Conservation (phyloP, 1,140 invertebrate genomes). For the Microplitis mediator region DNA sequence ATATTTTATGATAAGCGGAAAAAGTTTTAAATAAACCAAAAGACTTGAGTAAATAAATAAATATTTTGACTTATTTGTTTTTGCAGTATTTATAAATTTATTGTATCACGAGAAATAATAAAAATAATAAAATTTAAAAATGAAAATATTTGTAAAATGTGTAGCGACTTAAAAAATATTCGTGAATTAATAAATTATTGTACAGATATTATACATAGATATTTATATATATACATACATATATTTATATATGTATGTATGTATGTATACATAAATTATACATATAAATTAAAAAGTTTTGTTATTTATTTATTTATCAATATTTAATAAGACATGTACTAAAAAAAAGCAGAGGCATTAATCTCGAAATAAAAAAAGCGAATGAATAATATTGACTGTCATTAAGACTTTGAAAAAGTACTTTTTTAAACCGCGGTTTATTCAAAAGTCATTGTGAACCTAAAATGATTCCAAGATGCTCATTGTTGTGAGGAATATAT, state of each 20-base stretch:
- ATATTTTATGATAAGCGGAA: no score
- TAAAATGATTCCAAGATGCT: slow-evolving; percentile 27
- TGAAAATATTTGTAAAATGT: slow-evolving; percentile 55
- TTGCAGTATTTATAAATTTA: not conserved
- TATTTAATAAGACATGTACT: not conserved
- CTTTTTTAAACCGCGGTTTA: not conserved
- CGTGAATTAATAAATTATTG: slow-evolving; percentile 56
- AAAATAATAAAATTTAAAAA: slow-evolving; percentile 20
- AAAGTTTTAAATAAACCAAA: no score
- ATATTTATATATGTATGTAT: not conserved
- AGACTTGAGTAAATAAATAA: no score
- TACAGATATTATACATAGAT: not conserved
- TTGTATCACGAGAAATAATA: slow-evolving; percentile 27
- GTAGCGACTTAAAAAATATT: slow-evolving; percentile 44
- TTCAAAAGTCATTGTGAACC: slow-evolving; percentile 34
- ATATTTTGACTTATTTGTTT: not conserved
- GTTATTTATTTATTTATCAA: no score
- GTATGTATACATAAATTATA: not conserved
- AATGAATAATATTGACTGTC: slow-evolving; percentile 3
- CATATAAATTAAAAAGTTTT: not conserved
- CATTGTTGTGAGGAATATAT: slow-evolving; percentile 36
- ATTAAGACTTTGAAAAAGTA: slow-evolving; percentile 14
- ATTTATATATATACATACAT: not conserved
- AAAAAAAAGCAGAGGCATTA: not conserved
- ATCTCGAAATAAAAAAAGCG: not conserved